Evolutionary conservation across 2,797 vertebrate species (phyloP).

Genomic region (Rachycentron canadum): DNA sequence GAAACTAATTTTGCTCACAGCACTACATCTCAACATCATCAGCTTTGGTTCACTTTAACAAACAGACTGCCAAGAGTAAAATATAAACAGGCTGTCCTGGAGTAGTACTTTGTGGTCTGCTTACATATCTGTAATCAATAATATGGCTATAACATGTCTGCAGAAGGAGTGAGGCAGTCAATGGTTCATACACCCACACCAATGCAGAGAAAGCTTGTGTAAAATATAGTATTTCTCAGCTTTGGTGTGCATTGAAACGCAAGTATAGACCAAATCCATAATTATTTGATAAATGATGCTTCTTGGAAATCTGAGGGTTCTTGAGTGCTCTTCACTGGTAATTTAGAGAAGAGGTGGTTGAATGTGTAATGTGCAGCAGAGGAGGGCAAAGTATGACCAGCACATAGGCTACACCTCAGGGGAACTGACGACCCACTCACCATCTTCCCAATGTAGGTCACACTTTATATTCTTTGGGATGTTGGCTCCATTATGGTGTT

Average conservation of each 20-base stretch:
- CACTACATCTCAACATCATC: background rate
- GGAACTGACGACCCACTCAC: conserved; percentile 10
- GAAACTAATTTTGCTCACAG: conserved; percentile 3
- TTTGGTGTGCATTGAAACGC: conserved; percentile 29
- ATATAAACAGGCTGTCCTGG: background rate
- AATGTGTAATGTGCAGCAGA: conserved; percentile 10
- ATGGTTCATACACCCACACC: conserved; percentile 2
- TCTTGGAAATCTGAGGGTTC: conserved; percentile 27
- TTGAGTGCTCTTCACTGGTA: conserved; percentile 42
- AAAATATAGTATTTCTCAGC: conserved; percentile 1
- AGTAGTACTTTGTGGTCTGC: background rate
- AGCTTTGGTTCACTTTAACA: background rate
- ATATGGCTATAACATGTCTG: background rate
- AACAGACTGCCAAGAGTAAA: background rate
- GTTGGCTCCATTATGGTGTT: conserved; percentile 32
- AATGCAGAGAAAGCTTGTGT: background rate
- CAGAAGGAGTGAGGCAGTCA: background rate
- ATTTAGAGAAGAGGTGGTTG: conserved; percentile 27
- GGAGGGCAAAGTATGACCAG: background rate
- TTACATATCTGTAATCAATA: conserved; percentile 3
- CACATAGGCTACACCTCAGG: conserved; percentile 19
- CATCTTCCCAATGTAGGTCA: conserved; percentile 48
- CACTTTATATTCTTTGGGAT: conserved; percentile 35
- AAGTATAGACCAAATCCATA: conserved; percentile 33
- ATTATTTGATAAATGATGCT: conserved; percentile 51